A percentile compares a stretch with the other conserved stretches of the same genome.
Evolutionary conservation across 2,113 vertebrate species (phyloP).

Genomic region (Dromiciops gliroides): DNA sequence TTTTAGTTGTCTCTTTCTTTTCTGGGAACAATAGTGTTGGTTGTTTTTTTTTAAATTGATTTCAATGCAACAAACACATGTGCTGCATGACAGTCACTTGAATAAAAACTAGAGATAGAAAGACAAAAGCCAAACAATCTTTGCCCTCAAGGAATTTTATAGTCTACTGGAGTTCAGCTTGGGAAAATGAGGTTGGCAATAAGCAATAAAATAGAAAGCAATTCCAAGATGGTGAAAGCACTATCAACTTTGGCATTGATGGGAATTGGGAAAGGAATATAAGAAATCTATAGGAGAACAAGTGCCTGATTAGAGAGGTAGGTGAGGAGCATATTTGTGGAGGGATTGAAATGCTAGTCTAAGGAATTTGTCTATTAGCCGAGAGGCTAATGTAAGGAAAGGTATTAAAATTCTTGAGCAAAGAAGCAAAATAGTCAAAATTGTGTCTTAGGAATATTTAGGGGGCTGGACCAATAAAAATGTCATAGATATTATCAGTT

Average conservation of each 20-base stretch:
- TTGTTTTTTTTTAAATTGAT: background rate
- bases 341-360: background rate
- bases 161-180: background rate
- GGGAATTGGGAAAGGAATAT: background rate
- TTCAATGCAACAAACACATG: background rate
- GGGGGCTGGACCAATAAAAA: constrained; percentile 32
- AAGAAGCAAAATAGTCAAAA: background rate
- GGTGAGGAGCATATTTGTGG: background rate
- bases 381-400: background rate
- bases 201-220: background rate
- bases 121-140: background rate
- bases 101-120: background rate
- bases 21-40: background rate
- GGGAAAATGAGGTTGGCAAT: background rate
- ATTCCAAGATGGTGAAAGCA: background rate
- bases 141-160: background rate
- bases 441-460: background rate
- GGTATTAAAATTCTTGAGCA: background rate
- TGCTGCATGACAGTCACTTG: background rate
- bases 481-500: constrained; percentile 34
- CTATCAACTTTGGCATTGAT: background rate
- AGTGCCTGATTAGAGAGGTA: background rate
- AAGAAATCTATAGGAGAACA: background rate
- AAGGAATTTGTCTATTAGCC: background rate
- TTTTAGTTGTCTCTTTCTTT: constrained; percentile 41